These are phyloP conservation scores for Notechis scutatus DNA, from an alignment of 2,113 vertebrate species.

Conservation along the genomic window DNA sequence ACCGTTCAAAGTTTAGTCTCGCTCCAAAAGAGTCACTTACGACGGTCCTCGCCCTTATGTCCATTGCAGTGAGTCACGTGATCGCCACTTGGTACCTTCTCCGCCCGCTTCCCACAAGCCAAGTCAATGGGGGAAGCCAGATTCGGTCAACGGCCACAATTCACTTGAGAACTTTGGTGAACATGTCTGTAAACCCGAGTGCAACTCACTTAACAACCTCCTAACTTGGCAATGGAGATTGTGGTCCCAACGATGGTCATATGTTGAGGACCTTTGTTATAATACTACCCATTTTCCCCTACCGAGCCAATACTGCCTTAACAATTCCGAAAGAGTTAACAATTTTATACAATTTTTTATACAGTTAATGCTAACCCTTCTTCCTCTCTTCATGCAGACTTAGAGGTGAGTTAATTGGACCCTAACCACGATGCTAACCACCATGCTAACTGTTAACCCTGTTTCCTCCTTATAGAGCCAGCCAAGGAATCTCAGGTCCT, in stretches of 20 bases:
- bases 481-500: slow-evolving; percentile 45
- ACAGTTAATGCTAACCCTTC: too few relatives aligned
- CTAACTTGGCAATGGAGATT: background rate
- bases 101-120: background rate
- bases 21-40: background rate
- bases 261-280: background rate
- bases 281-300: background rate
- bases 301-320: too few relatives aligned
- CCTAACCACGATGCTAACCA: background rate
- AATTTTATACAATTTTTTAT: too few relatives aligned
- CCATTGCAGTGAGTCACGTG: background rate
- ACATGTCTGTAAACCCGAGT: background rate
- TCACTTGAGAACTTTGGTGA: background rate
- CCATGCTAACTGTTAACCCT: background rate
- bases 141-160: background rate
- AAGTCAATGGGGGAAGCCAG: background rate
- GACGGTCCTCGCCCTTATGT: background rate
- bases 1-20: background rate
- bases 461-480: slow-evolving; percentile 41
- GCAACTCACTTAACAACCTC: background rate
- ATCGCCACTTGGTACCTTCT: background rate
- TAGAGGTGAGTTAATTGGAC: background rate
- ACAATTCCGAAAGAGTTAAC: background rate
- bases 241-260: background rate
- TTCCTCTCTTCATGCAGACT: background rate